phyloP scores from a whole-genome alignment of 1,140 invertebrate species.

The Pararge aegeria region DNA sequence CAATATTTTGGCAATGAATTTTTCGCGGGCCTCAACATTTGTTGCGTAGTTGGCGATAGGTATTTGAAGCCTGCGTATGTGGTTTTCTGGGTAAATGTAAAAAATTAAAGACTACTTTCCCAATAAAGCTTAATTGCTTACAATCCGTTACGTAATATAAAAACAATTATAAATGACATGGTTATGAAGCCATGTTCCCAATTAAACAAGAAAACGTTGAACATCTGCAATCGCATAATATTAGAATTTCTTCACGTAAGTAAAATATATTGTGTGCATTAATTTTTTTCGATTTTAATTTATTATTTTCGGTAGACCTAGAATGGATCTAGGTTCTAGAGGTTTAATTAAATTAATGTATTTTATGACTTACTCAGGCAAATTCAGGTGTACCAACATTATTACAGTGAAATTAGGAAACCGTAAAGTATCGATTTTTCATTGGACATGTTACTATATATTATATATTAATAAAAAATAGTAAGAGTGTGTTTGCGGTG shows the following conservation, averaged over 20 bases:
- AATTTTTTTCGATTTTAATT: not conserved
- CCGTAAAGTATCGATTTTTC: not conserved
- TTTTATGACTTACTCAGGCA: no score
- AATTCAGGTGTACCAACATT: not conserved
- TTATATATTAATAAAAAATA: no score
- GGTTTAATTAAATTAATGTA: not conserved
- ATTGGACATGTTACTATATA: no score
- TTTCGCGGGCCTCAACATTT: constrained; percentile 41
- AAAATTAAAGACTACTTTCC: not conserved
- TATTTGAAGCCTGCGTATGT: constrained; percentile 30
- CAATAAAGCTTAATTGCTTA: not conserved
- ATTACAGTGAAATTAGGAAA: not conserved
- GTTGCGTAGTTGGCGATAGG: constrained; percentile 21
- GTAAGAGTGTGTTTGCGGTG: no score
- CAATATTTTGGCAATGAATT: constrained; percentile 40
- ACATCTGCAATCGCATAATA: constrained; percentile 51
- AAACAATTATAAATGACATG: no score
- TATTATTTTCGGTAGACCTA: no score
- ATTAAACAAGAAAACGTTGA: constrained; percentile 54
- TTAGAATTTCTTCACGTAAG: constrained; percentile 59
- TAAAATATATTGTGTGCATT: constrained; percentile 19
- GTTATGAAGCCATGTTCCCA: constrained; percentile 46
- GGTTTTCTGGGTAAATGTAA: no score
- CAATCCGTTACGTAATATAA: no score
- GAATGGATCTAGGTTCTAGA: no score